Base-by-base conservation (phyloP, 1,140 invertebrate species). In the Drosophila setifemur region DNA sequence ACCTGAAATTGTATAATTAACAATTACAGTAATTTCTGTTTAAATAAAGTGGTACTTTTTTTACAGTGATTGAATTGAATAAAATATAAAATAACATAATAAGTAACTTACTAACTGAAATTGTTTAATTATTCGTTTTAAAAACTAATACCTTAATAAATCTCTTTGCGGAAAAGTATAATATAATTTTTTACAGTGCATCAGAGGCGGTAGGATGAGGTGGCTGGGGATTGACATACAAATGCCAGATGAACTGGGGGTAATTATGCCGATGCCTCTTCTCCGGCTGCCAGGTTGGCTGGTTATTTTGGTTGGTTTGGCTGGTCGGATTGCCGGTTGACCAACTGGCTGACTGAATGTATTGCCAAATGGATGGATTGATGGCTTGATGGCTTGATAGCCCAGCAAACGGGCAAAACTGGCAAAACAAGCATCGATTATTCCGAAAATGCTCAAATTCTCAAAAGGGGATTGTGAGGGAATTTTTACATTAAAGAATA, bases 201-300 rank as follows among this genome's bases (percentile, higher is more conserved):
- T 0, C 21, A n/a, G n/a, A n/a, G n/a, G n/a, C n/a, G n/a, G n/a
- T n/a, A n/a, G n/a, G n/a, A 3, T 4, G 14, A 11, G 11, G 8
- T 23, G 26, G 39, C 19, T 1, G 9, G 21, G 25, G 26, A 43
- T 25, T 50, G 45, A 28, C 21, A 29, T 11, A 25, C 48, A 68
- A 54, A 40, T 26, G 26, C 21, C 19, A 50, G 37, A 58, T 45
- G 64, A 29, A 42, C 31, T 25, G 29, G 45, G 37, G 66, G 66
- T 70, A 70, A 70, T 70, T 53, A 70, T 60, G 67, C 67, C 58
- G 58, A 70, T 43, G 67, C 66, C 48, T 19, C 60, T 53, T 37
- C 61, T 19, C 12, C 16, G 58, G 21, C 26, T 18, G 25, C 39
- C 40, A 11, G 16, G 4, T 61, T 35, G 14, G 11, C 50, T 67